Evolutionary conservation across 2,113 vertebrate species (phyloP).

Genomic region (Melospiza georgiana): DNA sequence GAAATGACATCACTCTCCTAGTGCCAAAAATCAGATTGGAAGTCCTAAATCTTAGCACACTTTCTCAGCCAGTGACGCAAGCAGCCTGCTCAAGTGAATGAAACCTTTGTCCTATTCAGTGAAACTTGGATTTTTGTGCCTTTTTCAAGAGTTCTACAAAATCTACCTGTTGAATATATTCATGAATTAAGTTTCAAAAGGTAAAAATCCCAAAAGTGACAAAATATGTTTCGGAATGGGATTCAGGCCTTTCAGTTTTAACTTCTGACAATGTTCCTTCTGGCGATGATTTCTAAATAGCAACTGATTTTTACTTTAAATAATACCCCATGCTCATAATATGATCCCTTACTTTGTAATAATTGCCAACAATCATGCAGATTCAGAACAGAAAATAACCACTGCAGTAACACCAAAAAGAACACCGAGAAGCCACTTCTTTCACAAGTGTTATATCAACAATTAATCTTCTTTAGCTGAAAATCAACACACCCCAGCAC

Average conservation of each 20-base stretch:
- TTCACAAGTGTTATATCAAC: background rate
- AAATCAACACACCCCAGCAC: background rate
- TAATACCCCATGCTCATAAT: background rate
- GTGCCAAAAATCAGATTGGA: background rate
- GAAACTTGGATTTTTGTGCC: background rate
- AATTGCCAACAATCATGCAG: background rate
- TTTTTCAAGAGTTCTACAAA: background rate
- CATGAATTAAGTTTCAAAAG: background rate
- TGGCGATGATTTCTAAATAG: background rate
- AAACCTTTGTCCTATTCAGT: background rate
- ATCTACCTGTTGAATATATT: background rate
- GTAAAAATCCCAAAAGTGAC: background rate
- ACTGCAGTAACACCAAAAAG: background rate
- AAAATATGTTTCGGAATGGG: background rate
- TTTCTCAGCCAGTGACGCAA: background rate
- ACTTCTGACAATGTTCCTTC: background rate
- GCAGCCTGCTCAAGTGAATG: constrained; percentile 10
- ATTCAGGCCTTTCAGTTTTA: background rate
- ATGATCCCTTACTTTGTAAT: background rate
- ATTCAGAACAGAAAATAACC: background rate
- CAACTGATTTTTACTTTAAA: background rate
- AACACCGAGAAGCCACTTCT: background rate
- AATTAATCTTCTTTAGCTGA: background rate
- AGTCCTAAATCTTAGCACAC: constrained; percentile 33
- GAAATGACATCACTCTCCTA: background rate